Evolutionary conservation across 2,113 vertebrate species (phyloP).

Genomic region (Marmota flaviventris): DNA sequence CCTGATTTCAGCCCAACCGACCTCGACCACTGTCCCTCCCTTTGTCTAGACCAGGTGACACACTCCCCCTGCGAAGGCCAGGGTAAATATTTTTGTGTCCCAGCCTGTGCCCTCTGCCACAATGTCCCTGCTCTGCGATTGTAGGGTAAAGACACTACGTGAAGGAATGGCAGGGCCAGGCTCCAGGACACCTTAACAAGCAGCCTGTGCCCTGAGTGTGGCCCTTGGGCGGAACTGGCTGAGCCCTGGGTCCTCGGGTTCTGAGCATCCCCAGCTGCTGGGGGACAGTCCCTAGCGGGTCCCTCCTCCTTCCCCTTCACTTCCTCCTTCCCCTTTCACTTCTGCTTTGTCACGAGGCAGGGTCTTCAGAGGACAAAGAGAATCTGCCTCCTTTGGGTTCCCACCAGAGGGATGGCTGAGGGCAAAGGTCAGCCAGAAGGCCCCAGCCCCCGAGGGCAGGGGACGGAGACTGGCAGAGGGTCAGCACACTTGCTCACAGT

Average conservation of each 20-base stretch:
- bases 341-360: background rate
- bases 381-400: background rate
- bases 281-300: too few species aligned
- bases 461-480: rapidly evolving
- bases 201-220: too few species aligned
- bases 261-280: background rate
- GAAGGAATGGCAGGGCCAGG: background rate
- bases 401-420: background rate
- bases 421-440: background rate
- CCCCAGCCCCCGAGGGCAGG: rapidly evolving
- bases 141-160: background rate
- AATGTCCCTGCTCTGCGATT: rapidly evolving
- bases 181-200: too few species aligned
- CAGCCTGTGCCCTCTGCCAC: background rate
- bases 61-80: background rate
- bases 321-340: background rate
- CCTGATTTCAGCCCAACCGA: background rate
- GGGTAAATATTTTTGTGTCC: background rate
- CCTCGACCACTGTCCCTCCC: background rate
- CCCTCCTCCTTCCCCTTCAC: too few species aligned
- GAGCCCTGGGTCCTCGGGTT: background rate
- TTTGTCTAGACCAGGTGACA: background rate
- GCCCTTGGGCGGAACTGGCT: too few species aligned
- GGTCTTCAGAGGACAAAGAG: background rate
- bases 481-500: background rate